Base-by-base conservation (phyloP, 2,888 invertebrate species). In the Cotesia congregata region DNA sequence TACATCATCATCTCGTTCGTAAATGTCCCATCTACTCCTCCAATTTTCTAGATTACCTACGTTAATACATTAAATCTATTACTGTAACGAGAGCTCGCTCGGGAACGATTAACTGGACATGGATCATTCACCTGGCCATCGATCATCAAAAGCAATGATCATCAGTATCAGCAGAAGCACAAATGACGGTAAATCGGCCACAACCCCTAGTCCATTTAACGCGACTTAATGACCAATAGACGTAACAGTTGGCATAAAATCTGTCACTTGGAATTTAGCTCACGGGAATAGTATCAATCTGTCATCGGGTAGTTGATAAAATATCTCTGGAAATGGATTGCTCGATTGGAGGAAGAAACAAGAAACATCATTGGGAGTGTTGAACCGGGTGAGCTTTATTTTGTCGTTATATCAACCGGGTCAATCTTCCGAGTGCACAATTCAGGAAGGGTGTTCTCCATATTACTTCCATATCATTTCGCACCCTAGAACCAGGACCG, bases 391-490 rank as follows among this genome's bases (percentile, higher is more conserved):
- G 67, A 72, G 71, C 41, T 38, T 62, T 62, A 71, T 78, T 77
- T 77, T 80, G 72, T 70, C 78, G 76, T 77, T 79, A 80, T 87
- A 88, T 88, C 88, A 84, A 80, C 82, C 85, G 86, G 87, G 85
- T 87, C 88, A 88, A 89, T 89, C 89, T 89, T 81, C 83, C 84
- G 84, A 83, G 86, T 86, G 85, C 85, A 85, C 86, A 86, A 85
- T 84, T 6, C 50, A 50, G 12, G 9, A 82, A 81, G 82, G 77
- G 77, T 77, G 59, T 38, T 76, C 86, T 86, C 85, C 86, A 85
- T 85, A 88, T 89, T 89, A 89, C 89, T 89, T 89, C 89, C 88
- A 88, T 89, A 88, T 89, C 88, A 89, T 89, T 89, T 89, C 88
- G 83, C 89, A 88, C 89, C 89, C 88, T 84, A 86, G 85, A 83